Percentiles rank a stretch among this genome's conserved stretches.
These are phyloP conservation scores for Opisthocomus hoazin DNA, from an alignment of 2,113 vertebrate species.

Conservation along the genomic window DNA sequence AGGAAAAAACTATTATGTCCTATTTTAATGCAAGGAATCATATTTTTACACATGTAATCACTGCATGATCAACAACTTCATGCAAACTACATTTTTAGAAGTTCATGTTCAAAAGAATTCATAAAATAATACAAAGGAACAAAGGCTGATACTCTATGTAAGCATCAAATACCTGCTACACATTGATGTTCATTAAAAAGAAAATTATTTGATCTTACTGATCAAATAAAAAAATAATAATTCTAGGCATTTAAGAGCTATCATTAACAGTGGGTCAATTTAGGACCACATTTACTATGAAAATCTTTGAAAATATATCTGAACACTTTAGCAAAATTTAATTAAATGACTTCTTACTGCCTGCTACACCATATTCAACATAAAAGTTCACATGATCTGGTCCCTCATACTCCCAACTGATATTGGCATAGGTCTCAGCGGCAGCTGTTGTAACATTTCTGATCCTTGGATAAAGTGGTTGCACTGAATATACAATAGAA, in stretches of 20 bases:
- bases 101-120: neutral
- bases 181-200: neutral
- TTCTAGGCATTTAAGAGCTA: neutral
- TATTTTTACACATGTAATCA: neutral
- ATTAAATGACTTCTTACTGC: slow-evolving; percentile 86
- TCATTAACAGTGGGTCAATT: slow-evolving; percentile 8
- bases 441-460: slow-evolving; percentile 83
- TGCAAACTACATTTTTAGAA: neutral
- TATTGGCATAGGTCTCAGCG: slow-evolving; percentile 83
- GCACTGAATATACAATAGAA: slow-evolving; percentile 80
- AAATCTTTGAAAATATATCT: slow-evolving; percentile 38
- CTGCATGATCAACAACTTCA: neutral
- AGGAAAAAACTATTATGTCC: neutral
- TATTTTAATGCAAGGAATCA: neutral
- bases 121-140: slow-evolving; percentile 47
- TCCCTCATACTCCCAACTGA: slow-evolving; percentile 96
- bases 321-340: slow-evolving; percentile 53
- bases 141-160: slow-evolving; percentile 13
- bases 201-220: neutral
- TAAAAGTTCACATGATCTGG: slow-evolving; percentile 84
- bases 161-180: neutral
- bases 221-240: slow-evolving; percentile 18
- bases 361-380: slow-evolving; percentile 89
- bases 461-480: slow-evolving; percentile 77
- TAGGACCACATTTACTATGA: neutral